Base-by-base conservation (phyloP, 2,113 vertebrate genomes). In the Peromyscus californicus region DNA sequence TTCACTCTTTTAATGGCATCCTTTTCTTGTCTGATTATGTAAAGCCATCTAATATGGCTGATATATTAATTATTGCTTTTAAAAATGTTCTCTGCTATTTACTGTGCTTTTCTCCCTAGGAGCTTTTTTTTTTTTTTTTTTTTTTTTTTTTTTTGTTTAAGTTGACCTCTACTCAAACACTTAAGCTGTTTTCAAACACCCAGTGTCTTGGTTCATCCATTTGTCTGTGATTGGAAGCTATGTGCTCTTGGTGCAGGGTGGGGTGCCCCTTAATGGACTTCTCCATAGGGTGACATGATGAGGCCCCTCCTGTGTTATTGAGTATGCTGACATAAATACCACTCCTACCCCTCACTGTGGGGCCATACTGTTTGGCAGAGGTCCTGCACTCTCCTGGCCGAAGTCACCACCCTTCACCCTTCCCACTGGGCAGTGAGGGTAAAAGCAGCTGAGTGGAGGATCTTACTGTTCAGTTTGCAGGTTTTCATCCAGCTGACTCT, bases 121-220 rank as follows among this genome's bases (percentile, higher is more conserved):
- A 85, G 82, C 36, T 19, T 48, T 91, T 96, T 69, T 48, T 48
- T n/a, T 91, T 90, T 92, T 79, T 48, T n/a, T 91, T 90, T 92
- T 79, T n/a, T 19, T 48, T 91, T 96, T 69, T 48, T 48, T n/a
- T 91, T 90, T 92, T 79, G 33, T 54, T 92, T 61, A n/a, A 42
- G 63, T 72, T 90, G 5, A 26, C 76, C 54, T 93, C 78, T 91
- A 22, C 45, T 91, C 36, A 19, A 19, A 61, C 74, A 63, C 15
- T 70, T 51, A 61, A n/a, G 39, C n/a, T 72, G 63, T 65, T 48
- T 70, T 72, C 22, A 89, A 65, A 93, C 51, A 63, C 54, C 16
- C 29, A 70, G 26, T 78, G 11, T 75, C 65, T 89, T 85, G 57
- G 36, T 78, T 45, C 51, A 15, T 74, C 63, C 33, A 33, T 90